Evolutionary conservation across 2,888 invertebrate genomes (phyloP), one percentile per base, ranked within the genome.

Genomic region (Tridacna crocea): DNA sequence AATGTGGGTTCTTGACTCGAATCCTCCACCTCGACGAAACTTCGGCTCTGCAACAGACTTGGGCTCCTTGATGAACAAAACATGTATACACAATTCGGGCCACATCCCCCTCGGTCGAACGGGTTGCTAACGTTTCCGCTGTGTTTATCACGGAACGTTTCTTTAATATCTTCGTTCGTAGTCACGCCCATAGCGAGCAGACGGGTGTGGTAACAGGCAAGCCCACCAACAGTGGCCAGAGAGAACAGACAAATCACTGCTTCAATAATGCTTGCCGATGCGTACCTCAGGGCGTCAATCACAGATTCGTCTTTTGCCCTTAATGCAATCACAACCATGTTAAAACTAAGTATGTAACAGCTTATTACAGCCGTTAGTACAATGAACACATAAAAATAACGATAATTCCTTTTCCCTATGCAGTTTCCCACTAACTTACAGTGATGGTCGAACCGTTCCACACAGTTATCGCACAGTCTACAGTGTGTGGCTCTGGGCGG

Each of bases 371-470:
- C 22, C 15, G 84, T 84, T 24, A 75, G 75, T 27, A 78, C 75
- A 22, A 84, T 75, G 61, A 84, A 84, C n/a, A 79, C 27, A 46
- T 84, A 84, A 24, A 84, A 84, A 73, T 84, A 84, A 15, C 84
- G 58, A 66, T 84, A 84, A 72, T 84, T 84, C 22, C 84, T 65
- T 46, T 76, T 78, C 12, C 84, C 84, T 19, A 84, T 79, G 47
- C 84, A 84, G 48, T 84, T 84, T 17, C 84, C 80, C 3, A 84
- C 84, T 80, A 84, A 78, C 12, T 80, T 78, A 47, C 84, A 84
- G 51, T 84, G 84, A 65, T 84, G 84, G 61, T 84, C 84, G 73
- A 84, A 84, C 26, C 80, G 72, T 13, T 84, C 84, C 6, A 84
- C 84, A 70, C 84, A 84, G 51, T 84, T 84, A 63, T 84, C 80